Conservation (phyloP, 2,797 vertebrate genomes). For the Cuniculus paca region DNA sequence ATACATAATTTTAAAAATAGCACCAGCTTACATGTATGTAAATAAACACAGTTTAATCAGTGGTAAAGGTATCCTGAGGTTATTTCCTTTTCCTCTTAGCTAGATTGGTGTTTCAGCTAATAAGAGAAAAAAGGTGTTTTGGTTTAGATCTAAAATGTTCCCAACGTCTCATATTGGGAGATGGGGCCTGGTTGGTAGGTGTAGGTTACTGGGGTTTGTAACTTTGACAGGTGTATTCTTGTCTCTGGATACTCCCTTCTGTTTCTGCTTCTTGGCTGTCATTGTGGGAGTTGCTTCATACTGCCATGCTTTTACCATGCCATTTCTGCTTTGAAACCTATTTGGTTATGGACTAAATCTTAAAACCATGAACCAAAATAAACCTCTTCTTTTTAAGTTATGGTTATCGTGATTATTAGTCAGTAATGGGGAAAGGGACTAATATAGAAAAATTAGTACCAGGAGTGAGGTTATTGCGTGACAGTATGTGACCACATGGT, state of each 20-base stretch:
- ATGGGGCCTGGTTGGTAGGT: background rate
- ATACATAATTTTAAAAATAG: slow-evolving; percentile 30
- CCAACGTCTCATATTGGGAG: background rate
- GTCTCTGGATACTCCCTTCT: background rate
- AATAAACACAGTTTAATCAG: background rate
- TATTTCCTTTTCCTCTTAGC: background rate
- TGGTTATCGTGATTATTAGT: background rate
- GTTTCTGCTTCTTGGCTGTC: background rate
- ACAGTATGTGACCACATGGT: background rate
- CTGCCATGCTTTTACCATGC: background rate
- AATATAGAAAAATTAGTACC: background rate
- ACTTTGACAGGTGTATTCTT: background rate
- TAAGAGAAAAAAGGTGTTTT: background rate
- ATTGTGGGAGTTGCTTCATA: background rate
- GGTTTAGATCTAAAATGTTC: background rate
- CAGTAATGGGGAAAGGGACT: background rate
- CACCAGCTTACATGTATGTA: background rate
- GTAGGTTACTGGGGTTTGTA: background rate
- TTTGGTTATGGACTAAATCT: background rate
- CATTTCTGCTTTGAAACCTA: background rate
- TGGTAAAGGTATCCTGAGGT: background rate
- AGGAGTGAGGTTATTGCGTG: background rate
- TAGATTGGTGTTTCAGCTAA: background rate
- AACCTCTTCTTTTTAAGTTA: background rate
- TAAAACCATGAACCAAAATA: background rate